Conservation (phyloP, 2,888 invertebrate species). For the Lithophane socia region DNA sequence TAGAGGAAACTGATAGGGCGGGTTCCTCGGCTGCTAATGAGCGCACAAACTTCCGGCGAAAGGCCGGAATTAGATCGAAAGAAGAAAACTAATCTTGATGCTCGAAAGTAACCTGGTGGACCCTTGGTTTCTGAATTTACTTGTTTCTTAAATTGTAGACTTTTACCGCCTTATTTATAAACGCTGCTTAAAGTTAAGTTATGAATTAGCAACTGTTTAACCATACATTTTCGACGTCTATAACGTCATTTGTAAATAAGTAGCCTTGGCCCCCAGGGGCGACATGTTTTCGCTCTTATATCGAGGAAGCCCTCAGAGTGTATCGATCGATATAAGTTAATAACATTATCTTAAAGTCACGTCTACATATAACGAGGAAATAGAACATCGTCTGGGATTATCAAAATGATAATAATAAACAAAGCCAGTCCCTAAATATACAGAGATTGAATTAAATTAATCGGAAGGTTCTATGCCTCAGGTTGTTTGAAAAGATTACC, state of each 20-base stretch:
- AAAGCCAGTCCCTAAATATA: background rate
- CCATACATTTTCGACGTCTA: too few species aligned
- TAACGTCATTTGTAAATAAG: too few species aligned
- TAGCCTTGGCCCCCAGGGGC: too few species aligned
- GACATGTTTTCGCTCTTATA: conserved; percentile 34
- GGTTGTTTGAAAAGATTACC: background rate
- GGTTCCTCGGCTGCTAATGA: conserved; percentile 10
- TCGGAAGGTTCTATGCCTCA: background rate
- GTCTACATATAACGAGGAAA: background rate
- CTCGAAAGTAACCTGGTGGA: background rate
- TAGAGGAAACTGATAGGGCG: background rate
- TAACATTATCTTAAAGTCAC: background rate
- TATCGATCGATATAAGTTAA: conserved; percentile 28
- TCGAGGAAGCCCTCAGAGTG: conserved; percentile 12
- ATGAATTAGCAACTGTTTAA: too few species aligned
- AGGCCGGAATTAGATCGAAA: background rate
- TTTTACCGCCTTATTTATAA: too few species aligned
- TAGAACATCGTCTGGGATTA: background rate
- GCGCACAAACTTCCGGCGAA: background rate
- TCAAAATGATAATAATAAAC: background rate
- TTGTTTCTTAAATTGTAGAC: background rate
- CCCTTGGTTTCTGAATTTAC: background rate
- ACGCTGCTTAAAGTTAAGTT: too few species aligned
- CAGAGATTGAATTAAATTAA: background rate
- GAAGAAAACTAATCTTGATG: conserved; percentile 8